Evolutionary conservation across 2,888 invertebrate genomes (phyloP), one percentile per base, ranked within the genome.

Genomic region (Lydus trimaculatus): DNA sequence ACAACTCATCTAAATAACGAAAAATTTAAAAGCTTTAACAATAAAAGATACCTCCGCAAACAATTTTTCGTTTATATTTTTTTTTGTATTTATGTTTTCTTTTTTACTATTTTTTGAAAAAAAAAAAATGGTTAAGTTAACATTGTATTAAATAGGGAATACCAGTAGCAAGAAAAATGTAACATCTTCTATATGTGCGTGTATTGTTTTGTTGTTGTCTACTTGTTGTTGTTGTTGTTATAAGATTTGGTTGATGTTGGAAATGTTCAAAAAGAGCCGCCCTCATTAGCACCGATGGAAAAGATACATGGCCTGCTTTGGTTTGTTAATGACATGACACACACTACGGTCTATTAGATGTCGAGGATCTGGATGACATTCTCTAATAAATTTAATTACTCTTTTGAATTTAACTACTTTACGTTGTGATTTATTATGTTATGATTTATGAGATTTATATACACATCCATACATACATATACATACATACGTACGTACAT

Each of bases 341-440:
- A 68, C 68, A 58, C 63, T 64, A 71, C 68, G 71, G 68, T 64
- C 71, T 69, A 69, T 69, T 71, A 68, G 71, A 71, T 69, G 67
- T 65, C 64, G 65, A 67, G 64, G 64, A 36, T 39, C 39, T 43
- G 58, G 64, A 70, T 70, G 70, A 70, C 70, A 70, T 64, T 73
- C 48, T 69, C 76, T 70, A 77, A 77, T 77, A 76, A 77, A 77
- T 77, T 76, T 76, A 77, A 77, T 77, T 76, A 76, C 73, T 66
- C 75, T 75, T 48, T 76, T 75, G 76, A 75, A 74, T 72, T 71
- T 63, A 67, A 70, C 70, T 74, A 65, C 64, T 74, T 66, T 48
- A 65, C 62, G 31, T 69, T 63, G 48, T 76, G 77, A 77, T 77
- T 77, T 77, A 77, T 76, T 58, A 72, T 66, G 72, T 73, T 76